A percentile compares a stretch with the other conserved stretches of the same genome.
These are phyloP conservation scores for Luffia ferchaultella DNA, from an alignment of 2,888 invertebrate species.

Conservation along the genomic window DNA sequence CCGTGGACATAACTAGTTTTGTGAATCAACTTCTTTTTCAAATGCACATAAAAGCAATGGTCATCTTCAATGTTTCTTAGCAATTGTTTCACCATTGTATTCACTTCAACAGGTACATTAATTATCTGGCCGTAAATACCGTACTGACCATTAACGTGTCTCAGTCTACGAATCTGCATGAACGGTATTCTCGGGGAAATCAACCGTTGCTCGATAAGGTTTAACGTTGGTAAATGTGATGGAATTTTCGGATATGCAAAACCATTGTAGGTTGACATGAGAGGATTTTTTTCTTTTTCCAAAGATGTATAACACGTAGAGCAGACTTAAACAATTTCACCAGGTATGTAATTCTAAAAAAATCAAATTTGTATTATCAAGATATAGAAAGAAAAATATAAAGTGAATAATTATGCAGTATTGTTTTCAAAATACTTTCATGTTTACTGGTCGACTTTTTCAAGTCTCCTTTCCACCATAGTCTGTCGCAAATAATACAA, in stretches of 20 bases:
- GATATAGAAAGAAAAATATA: conserved; percentile 14
- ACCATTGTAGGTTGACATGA: conserved; percentile 19
- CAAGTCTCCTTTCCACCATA: conserved; percentile 17
- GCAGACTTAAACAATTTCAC: conserved; percentile 13
- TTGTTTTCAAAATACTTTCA: conserved; percentile 15
- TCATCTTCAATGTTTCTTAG: conserved; percentile 21
- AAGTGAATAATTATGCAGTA: conserved; percentile 15
- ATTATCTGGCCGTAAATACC: conserved; percentile 24
- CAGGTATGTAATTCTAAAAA: conserved; percentile 17
- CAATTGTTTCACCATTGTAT: conserved; percentile 21
- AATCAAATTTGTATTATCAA: conserved; percentile 15
- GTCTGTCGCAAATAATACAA: conserved; percentile 19
- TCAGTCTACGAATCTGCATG: conserved; percentile 23
- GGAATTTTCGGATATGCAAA: conserved; percentile 22
- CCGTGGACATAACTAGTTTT: conserved; percentile 18
- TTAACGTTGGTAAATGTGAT: conserved; percentile 18
- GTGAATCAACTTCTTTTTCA: conserved; percentile 3
- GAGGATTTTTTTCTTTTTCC: conserved; percentile 14
- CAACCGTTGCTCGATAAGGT: conserved; percentile 18
- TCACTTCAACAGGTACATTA: conserved; percentile 22
- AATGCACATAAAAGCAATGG: conserved; percentile 8
- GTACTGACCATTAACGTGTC: conserved; percentile 19
- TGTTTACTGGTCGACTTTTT: conserved; percentile 16
- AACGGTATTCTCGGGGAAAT: conserved; percentile 23
- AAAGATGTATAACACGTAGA: conserved; percentile 15